These are phyloP conservation scores for Isurus oxyrinchus DNA, from an alignment of 2,113 vertebrate genomes.

Conservation along the genomic window DNA sequence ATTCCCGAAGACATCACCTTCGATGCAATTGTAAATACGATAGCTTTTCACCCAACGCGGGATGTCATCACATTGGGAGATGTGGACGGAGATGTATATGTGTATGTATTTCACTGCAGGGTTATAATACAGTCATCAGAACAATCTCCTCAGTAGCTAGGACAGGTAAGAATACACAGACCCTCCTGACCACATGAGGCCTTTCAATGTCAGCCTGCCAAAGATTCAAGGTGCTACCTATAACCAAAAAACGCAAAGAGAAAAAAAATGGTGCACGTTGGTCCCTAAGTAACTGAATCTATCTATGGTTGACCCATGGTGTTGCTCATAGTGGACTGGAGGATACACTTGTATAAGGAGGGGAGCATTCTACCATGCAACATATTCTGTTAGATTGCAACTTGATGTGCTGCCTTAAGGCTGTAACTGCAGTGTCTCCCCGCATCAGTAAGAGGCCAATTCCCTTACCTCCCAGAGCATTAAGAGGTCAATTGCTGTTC, in stretches of 20 bases:
- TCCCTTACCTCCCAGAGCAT: too few relatives aligned
- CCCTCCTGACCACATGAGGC: not conserved
- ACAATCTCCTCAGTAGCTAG: not conserved
- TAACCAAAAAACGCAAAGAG: not conserved
- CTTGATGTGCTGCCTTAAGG: too few relatives aligned
- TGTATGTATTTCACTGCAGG: conserved; percentile 52
- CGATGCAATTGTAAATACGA: conserved; percentile 79
- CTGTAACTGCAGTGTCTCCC: not conserved
- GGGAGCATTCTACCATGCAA: not conserved
- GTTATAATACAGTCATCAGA: not conserved
- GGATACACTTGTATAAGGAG: not conserved
- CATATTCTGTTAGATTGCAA: not conserved
- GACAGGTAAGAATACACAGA: too few relatives aligned
- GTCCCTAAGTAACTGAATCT: not conserved
- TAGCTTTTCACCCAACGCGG: conserved; percentile 76
- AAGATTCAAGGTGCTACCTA: not conserved
- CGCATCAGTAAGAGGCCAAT: not conserved
- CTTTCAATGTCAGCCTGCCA: not conserved
- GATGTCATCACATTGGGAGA: conserved; percentile 81
- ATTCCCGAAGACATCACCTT: conserved; percentile 79
- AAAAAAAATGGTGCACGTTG: not conserved
- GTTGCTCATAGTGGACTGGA: not conserved
- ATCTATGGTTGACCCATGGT: not conserved
- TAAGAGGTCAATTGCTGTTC: not conserved
- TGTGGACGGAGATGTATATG: conserved; percentile 85